Conservation (phyloP, 2,797 vertebrate species). For the Pangasius mekongensis region DNA sequence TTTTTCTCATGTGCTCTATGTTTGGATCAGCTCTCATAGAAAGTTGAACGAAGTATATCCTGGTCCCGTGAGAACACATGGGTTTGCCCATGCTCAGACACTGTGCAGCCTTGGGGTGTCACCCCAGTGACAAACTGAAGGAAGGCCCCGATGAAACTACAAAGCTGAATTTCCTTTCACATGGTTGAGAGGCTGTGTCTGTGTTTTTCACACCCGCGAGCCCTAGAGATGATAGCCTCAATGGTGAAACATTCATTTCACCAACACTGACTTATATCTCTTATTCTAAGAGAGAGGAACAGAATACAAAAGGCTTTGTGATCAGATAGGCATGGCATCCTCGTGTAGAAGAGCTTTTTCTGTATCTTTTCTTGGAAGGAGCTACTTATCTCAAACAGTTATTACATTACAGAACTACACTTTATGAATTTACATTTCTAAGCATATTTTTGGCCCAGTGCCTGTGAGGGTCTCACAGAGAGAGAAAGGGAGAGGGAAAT, state of each 20-base stretch:
- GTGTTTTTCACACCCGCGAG: conserved; percentile 16
- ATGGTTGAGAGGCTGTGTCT: not conserved
- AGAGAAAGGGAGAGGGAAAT: not conserved
- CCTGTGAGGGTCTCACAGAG: not conserved
- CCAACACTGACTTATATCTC: not conserved
- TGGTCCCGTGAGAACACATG: conserved; percentile 43
- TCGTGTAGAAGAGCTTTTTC: not conserved
- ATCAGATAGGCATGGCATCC: not conserved
- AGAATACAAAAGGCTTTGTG: not conserved
- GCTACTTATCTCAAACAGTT: not conserved
- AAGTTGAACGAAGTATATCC: conserved; percentile 34
- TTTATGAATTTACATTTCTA: not conserved
- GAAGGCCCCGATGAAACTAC: conserved; percentile 16
- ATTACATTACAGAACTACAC: not conserved
- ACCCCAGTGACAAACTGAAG: conserved; percentile 38
- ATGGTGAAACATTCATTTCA: not conserved
- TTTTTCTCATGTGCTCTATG: conserved; percentile 52
- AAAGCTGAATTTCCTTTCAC: conserved; percentile 16
- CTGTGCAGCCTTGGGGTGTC: conserved; percentile 48
- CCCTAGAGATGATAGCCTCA: conserved; percentile 4
- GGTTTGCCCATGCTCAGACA: conserved; percentile 21
- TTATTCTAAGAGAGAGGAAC: not conserved
- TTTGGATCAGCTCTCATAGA: conserved; percentile 47
- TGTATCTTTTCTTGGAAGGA: not conserved
- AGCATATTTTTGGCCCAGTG: not conserved